Base-by-base conservation (phyloP, 2,113 vertebrate genomes). In the Carlito syrichta region DNA sequence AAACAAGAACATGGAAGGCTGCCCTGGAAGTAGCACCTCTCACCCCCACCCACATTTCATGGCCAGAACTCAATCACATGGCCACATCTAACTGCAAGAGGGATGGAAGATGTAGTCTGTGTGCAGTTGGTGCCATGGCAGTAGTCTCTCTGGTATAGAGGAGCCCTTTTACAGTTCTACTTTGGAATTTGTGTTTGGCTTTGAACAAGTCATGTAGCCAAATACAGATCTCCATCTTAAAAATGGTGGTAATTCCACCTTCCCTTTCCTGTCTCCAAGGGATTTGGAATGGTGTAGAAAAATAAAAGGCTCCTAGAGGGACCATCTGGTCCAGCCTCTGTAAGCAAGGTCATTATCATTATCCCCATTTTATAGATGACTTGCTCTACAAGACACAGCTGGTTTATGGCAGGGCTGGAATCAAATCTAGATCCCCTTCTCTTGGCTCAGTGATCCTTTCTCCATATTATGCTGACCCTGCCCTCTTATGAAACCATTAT, bases 171-270 rank as follows among this genome's bases (percentile, higher is more conserved):
- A 84, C 32, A 56, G 32, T 52, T 90, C 76, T 85, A 7, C 69
- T 91, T 89, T 94, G 54, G 48, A 52, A 94, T 74, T 97, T 83
- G 76, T 56, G 63, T 92, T 89, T 94, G 76, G 73, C 66, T 86
- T 69, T 93, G 62, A 50, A 86, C 62, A 89, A 83, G 38, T 74
- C 50, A 52, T 7, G 1, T 69, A 63, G 82, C 32, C 66, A 95
- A 87, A 95, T 74, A 74, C 38, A 68, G 43, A 32, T 71, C 54
- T 97, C 87, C 77, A 82, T 93, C n/a, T 97, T 94, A 40, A 95
- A 93, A 91, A 22, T 45, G 38, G 43, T 92, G 63, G 30, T 32
- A 68, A 76, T 84, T 95, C 63, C 8, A 71, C n/a, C n/a, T 71
- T 30, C 27, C 11, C 45, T 89, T 88, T 93, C n/a, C 84, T 82